These are phyloP conservation scores for Drosophila bifasciata DNA, from an alignment of 1,140 invertebrate species.

Conservation along the genomic window DNA sequence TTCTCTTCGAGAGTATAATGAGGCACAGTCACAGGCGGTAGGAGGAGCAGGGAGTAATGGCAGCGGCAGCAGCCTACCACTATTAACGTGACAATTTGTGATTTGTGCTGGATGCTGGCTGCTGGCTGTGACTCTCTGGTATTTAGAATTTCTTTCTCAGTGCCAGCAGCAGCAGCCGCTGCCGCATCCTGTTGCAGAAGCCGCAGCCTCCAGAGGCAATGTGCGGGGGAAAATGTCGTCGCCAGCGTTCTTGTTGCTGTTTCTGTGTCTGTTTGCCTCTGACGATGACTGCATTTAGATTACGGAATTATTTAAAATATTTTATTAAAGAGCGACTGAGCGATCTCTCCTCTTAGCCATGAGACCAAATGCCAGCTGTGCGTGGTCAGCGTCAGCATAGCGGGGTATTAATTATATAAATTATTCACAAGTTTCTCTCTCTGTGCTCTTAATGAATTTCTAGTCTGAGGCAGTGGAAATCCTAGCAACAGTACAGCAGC, in stretches of 20 bases:
- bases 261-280: slow-evolving; percentile 20
- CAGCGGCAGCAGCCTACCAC: slow-evolving; percentile 67
- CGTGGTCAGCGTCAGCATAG: slow-evolving; percentile 47
- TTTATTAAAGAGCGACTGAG: slow-evolving; percentile 68
- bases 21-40: slow-evolving; percentile 17
- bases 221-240: slow-evolving; percentile 40
- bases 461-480: slow-evolving; percentile 37
- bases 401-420: slow-evolving; percentile 80
- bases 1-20: background rate
- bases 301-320: slow-evolving; percentile 83
- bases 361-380: slow-evolving; percentile 66
- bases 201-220: slow-evolving; percentile 2
- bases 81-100: slow-evolving; percentile 83
- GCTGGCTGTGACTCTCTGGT: slow-evolving; percentile 58
- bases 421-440: slow-evolving; percentile 69
- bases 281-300: slow-evolving; percentile 82
- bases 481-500: slow-evolving; percentile 40
- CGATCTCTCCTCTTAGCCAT: slow-evolving; percentile 32
- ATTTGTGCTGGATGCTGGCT: slow-evolving; percentile 65
- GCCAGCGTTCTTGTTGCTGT: slow-evolving; percentile 37
- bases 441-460: slow-evolving; percentile 53
- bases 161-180: slow-evolving; percentile 22
- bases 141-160: slow-evolving; percentile 79
- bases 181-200: slow-evolving; percentile 51
- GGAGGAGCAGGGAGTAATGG: too few species aligned